phyloP scores from a whole-genome alignment of 2,113 vertebrate species.

The Pygathrix nemaeus region DNA sequence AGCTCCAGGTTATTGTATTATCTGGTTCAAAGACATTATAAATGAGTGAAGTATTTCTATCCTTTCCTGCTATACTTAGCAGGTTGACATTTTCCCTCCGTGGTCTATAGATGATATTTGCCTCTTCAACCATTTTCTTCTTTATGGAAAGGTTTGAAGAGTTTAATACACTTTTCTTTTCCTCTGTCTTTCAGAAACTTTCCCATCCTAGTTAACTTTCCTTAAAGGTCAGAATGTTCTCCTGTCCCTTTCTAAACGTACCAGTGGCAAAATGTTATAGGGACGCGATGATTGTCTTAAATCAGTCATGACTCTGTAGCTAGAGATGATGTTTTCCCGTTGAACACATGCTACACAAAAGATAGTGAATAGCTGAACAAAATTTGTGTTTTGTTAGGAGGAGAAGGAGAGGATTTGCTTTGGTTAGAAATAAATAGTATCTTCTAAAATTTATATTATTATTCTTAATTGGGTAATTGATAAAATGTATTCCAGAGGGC shows the following conservation, averaged over 20 bases:
- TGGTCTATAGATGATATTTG: neutral
- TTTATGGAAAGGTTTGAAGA: neutral
- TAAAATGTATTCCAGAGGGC: neutral
- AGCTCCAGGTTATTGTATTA: neutral
- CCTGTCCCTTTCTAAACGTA: neutral
- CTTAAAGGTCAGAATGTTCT: neutral
- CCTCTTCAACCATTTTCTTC: neutral
- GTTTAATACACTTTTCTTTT: neutral
- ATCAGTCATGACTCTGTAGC: neutral
- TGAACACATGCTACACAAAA: neutral
- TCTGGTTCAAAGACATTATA: neutral
- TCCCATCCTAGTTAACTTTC: neutral
- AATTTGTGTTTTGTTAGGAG: neutral
- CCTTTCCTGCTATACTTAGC: neutral
- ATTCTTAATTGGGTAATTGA: neutral
- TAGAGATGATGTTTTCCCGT: neutral
- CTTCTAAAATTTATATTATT: slow-evolving; percentile 2
- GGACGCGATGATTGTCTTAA: neutral
- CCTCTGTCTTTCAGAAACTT: neutral
- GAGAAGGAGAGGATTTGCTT: neutral
- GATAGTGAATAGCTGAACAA: neutral
- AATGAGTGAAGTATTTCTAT: neutral
- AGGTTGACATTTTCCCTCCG: neutral
- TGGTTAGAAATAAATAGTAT: neutral
- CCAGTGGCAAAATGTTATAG: neutral